Evolutionary conservation across 2,888 invertebrate genomes (phyloP), one percentile per base, ranked within the genome.

Genomic region (Cephus pygmeus): DNA sequence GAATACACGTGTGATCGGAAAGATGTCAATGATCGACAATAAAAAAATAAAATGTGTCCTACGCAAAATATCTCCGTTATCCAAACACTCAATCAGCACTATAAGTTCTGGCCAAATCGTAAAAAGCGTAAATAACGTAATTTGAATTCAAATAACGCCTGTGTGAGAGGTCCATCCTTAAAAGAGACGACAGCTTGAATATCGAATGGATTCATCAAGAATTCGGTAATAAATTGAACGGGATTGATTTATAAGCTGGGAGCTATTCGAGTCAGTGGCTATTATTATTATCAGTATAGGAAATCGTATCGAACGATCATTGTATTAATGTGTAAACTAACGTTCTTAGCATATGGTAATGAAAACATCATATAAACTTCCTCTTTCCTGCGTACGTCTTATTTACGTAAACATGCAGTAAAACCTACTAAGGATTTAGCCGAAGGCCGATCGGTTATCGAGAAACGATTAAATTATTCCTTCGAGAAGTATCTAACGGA

Each of bases 1-100:
- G 35, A 4, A 33, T 23, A 76, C 69, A 76, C 76, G 79, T 79
- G 77, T 23, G 23, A 73, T 77, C 73, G 30, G 35, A 12, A 40
- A 77, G 79, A 76, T 69, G 36, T 56, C 34, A 80, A 77, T 69
- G 73, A 77, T 79, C 77, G 76, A 76, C 74, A 75, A 76, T 75
- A 79, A 74, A 76, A 78, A 79, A 79, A 1, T 35, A 35, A 35
- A 56, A 23, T 56, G 1, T 56, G 23, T 9, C 23, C 56, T 23
- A 1, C 23, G 23, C 9, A 23, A 56, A 23, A 56, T 56, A 23
- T 23, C 23, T 23, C 23, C 56, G 56, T 15, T 56, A 56, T 23
- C 56, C 23, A 56, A 56, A 56, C 56, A 56, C 23, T 56, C 23
- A 0, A 56, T 56, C 56, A 56, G 23, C 56, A 56, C 23, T 15